These are phyloP conservation scores for Oceanodroma tethys DNA, from an alignment of 2,113 vertebrate genomes.

Conservation along the genomic window DNA sequence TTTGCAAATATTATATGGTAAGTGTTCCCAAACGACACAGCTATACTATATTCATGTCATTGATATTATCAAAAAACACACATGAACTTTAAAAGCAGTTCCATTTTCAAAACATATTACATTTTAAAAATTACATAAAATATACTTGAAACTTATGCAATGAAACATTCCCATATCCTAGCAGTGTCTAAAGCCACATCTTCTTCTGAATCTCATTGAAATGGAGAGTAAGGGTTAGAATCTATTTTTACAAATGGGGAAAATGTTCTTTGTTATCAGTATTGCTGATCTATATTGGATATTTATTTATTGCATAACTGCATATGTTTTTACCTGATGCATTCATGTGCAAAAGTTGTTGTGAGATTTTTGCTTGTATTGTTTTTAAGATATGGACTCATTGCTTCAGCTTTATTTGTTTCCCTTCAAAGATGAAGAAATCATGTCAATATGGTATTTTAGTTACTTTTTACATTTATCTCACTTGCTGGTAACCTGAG, in stretches of 20 bases:
- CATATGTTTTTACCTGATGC: neutral
- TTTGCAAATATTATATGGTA: neutral
- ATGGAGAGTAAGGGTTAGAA: neutral
- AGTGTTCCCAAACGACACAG: neutral
- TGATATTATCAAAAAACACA: neutral
- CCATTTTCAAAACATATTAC: neutral
- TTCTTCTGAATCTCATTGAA: neutral
- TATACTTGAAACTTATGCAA: neutral
- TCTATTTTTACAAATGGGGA: neutral
- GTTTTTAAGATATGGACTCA: neutral
- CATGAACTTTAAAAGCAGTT: neutral
- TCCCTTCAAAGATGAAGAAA: neutral
- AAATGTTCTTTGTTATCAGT: neutral
- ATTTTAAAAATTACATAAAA: neutral
- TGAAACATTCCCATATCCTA: neutral
- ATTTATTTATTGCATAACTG: neutral
- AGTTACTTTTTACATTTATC: neutral
- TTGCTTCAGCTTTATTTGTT: neutral
- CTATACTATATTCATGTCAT: neutral
- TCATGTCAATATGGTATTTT: neutral
- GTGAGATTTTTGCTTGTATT: neutral
- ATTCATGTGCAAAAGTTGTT: neutral
- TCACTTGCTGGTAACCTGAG: neutral
- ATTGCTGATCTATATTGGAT: neutral
- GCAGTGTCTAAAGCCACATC: neutral